Base-by-base conservation (phyloP, 2,888 invertebrate genomes). In the Melinaea marsaeus region DNA sequence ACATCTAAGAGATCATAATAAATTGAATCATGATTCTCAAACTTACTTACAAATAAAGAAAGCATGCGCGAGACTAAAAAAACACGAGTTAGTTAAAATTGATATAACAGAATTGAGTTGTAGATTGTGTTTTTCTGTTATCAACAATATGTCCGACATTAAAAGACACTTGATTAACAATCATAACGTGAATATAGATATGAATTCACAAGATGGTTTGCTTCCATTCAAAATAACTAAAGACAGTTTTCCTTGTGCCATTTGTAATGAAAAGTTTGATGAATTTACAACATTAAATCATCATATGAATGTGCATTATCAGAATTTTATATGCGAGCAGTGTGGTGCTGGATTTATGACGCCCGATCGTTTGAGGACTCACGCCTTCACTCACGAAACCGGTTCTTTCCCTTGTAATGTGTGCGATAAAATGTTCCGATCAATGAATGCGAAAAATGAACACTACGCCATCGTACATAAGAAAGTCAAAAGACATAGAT, bases 401-500 rank as follows among this genome's bases (percentile, higher is more conserved):
- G 90, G 88, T 0, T 78, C 83, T 0, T 79, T 83, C 42, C 73
- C 82, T 32, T 92, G 92, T 64, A 88, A 90, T 0, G 81, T 74
- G 11, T 92, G 92, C 61, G 83, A 87, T 6, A 92, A 92, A 73
- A 79, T 90, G 0, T 92, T 91, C 60, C 81, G 86, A 1, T 91
- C 91, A 0, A 83, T 82, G 42, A 88, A 88, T 69, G 80, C 85
- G 0, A 87, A 80, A 61, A 91, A 91, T 33, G 84, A 92, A 62
- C 92, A 92, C 64, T 80, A 84, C 57, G 92, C 92, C 0, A 85
- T 82, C 0, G 88, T 91, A 0, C 92, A 92, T 55, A 89, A 88
- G 76, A 85, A 84, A 66, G 85, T 85, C 0, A 86, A 85, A 65
- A 75, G 90, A 3, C 86, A 90, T 64, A 74, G 84, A 13, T 90